Evolutionary conservation across 1,140 invertebrate genomes (phyloP).

Genomic region (Cotesia glomerata): DNA sequence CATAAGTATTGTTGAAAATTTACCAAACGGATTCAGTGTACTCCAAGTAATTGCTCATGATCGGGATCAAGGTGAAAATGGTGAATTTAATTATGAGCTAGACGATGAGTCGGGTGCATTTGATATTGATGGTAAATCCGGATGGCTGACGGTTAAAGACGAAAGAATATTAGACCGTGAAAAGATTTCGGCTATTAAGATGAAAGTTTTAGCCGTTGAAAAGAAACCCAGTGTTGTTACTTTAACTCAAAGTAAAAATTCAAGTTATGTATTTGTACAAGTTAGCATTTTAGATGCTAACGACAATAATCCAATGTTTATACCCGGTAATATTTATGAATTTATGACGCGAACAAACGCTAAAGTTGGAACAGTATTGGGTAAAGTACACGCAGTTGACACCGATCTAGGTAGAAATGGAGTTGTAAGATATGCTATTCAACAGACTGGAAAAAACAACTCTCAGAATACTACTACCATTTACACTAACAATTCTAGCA

Average conservation of each 20-base stretch:
- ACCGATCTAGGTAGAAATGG: slow-evolving; percentile 83
- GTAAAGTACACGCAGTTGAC: slow-evolving; percentile 79
- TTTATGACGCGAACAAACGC: slow-evolving; percentile 74
- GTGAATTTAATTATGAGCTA: slow-evolving; percentile 81
- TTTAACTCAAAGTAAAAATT: neutral
- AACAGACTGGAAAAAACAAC: slow-evolving; percentile 68
- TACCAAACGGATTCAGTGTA: slow-evolving; percentile 79
- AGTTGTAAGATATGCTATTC: slow-evolving; percentile 77
- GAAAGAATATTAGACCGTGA: slow-evolving; percentile 82
- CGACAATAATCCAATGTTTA: slow-evolving; percentile 85
- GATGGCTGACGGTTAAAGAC: slow-evolving; percentile 85
- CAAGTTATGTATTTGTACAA: slow-evolving; percentile 75
- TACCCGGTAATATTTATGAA: slow-evolving; percentile 81
- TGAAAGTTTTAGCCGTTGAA: slow-evolving; percentile 80
- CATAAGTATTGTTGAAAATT: slow-evolving; percentile 89
- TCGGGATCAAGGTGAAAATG: slow-evolving; percentile 82
- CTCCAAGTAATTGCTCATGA: slow-evolving; percentile 75
- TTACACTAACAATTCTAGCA: no score
- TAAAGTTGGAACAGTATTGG: slow-evolving; percentile 72
- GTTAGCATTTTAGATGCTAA: slow-evolving; percentile 84
- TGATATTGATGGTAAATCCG: slow-evolving; percentile 76
- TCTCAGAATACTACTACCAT: no score
- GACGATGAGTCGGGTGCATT: slow-evolving; percentile 79
- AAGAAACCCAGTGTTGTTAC: slow-evolving; percentile 69
- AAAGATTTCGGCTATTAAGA: slow-evolving; percentile 69